Percentiles rank a stretch among this genome's conserved stretches.
Conservation (phyloP, 2,888 invertebrate genomes). For the Allophyes oxyacanthae region DNA sequence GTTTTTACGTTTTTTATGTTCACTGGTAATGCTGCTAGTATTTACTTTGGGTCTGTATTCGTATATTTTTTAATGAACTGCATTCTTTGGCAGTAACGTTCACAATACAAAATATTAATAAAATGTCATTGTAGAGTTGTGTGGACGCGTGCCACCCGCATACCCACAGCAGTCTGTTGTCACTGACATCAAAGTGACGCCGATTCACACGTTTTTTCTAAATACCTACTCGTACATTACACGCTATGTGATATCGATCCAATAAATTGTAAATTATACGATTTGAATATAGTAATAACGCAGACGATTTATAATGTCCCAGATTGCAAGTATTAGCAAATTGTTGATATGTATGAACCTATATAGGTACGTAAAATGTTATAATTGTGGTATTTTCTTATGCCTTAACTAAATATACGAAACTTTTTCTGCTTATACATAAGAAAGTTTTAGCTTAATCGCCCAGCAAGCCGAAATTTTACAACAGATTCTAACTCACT, state of each 20-base stretch:
- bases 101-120: conserved; percentile 30
- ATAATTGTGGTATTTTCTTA: no score
- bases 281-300: not conserved
- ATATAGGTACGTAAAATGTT: no score
- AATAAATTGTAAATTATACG: not conserved
- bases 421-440: no score
- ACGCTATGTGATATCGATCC: conserved; percentile 15
- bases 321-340: no score
- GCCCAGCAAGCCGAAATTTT: not conserved
- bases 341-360: no score
- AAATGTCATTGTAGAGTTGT: conserved; percentile 40
- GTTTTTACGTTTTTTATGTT: not conserved
- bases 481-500: not conserved
- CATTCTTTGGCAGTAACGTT: conserved; percentile 6
- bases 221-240: not conserved
- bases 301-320: not conserved
- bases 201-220: conserved; percentile 64
- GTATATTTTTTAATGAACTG: not conserved
- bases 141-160: conserved; percentile 75
- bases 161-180: conserved; percentile 56
- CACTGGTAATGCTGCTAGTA: not conserved
- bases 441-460: no score
- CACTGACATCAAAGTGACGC: conserved; percentile 26
- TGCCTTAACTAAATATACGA: no score
- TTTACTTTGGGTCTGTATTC: not conserved